Conservation (phyloP, 2,113 vertebrate species). For the Cynoglossus semilaevis region DNA sequence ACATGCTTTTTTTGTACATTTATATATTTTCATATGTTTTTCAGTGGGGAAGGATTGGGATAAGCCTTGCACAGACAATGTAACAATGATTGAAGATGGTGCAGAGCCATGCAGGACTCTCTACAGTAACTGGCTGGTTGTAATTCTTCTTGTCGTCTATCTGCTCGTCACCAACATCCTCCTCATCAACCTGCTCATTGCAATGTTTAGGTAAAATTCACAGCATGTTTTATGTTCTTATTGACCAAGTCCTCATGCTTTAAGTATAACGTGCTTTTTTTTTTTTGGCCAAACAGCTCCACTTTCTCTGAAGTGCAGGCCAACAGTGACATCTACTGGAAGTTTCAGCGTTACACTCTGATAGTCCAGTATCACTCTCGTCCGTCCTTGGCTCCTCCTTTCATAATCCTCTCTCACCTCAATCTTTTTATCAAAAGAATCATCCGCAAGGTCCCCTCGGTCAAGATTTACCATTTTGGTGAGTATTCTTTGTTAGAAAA, state of each 20-base stretch:
- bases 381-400: slow-evolving; percentile 84
- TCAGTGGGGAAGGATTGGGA: slow-evolving; percentile 70
- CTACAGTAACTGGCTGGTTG: slow-evolving; percentile 88
- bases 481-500: slow-evolving; percentile 37
- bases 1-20: too few species aligned
- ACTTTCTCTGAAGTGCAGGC: slow-evolving; percentile 87
- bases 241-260: not conserved
- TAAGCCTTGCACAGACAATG: slow-evolving; percentile 75
- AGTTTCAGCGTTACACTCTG: slow-evolving; percentile 88
- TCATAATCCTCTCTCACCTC: slow-evolving; percentile 86
- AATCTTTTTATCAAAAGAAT: slow-evolving; percentile 78
- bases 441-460: slow-evolving; percentile 61
- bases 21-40: not conserved
- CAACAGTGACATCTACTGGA: slow-evolving; percentile 90
- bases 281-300: slow-evolving; percentile 73
- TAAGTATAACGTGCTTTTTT: not conserved
- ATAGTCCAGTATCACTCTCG: slow-evolving; percentile 86
- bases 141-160: slow-evolving; percentile 84
- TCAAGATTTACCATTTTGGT: slow-evolving; percentile 74
- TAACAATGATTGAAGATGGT: slow-evolving; percentile 58
- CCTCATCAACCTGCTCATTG: slow-evolving; percentile 88
- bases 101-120: slow-evolving; percentile 75
- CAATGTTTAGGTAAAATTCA: slow-evolving; percentile 86
- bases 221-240: not conserved
- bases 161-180: slow-evolving; percentile 90